Base-by-base conservation (phyloP, 1,140 invertebrate species). In the Paramacrobiotus metropolitanus region DNA sequence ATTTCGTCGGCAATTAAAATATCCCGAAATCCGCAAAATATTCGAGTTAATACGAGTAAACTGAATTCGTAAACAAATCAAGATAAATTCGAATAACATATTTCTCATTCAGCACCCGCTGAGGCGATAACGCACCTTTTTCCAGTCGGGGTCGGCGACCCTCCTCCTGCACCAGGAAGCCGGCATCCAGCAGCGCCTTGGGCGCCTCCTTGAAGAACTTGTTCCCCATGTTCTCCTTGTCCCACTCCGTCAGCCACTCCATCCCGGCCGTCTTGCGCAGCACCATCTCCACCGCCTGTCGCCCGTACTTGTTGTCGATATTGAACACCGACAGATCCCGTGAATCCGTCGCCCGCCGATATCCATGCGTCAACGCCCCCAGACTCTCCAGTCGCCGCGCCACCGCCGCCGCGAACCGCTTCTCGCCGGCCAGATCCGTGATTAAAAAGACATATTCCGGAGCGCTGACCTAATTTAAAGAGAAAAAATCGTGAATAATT, bases 401-500 rank as follows among this genome's bases (percentile, higher is more conserved):
- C 1, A 96, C 92, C 64, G 87, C 88, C 1, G 87, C 91, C 2
- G 89, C 91, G 78, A 72, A 99, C 98, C 63, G 79, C 62, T 91
- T 78, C 74, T 99, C 95, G 60, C 94, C 95, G 4, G 95, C 95
- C 66, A 99, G 72, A 72, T 99, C 91, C 1, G 93, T 97, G 66
- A 99, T 98, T 4, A 99, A 78, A 72, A 99, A 98, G 63, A 98
- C 82, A 74, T 99, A 99, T 72, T 99, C 93, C 1, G 95, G 95
- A 1, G 93, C 92, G 65, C 88, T 94, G 1, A 96, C n/a, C n/a
- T n/a, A n/a, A n/a, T n/a, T n/a, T n/a, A n/a, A n/a, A n/a, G n/a
- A n/a, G n/a, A n/a, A n/a, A n/a, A n/a, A n/a, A n/a, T n/a, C n/a
- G n/a, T n/a, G n/a, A n/a, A n/a, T n/a, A n/a, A n/a, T n/a, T n/a